Conservation (phyloP, 2,888 invertebrate species). For the Philhelius pedissequus region DNA sequence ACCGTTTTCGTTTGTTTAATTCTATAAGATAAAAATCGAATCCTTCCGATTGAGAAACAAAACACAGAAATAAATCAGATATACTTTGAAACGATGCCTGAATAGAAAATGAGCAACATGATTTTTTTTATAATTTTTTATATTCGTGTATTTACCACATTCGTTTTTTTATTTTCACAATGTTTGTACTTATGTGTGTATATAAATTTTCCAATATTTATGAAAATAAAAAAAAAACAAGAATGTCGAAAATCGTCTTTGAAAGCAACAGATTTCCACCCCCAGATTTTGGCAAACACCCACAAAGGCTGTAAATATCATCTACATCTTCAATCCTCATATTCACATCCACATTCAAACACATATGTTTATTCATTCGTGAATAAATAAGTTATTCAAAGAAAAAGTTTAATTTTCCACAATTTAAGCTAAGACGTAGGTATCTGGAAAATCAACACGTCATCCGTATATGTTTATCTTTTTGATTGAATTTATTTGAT, state of each 20-base stretch:
- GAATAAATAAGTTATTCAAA: not conserved
- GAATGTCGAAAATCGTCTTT: not conserved
- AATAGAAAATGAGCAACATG: slow-evolving; percentile 12
- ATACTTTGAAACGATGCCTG: not conserved
- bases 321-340: too few species aligned
- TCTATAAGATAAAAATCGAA: not conserved
- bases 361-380: not conserved
- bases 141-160: not conserved
- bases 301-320: not conserved
- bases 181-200: too few species aligned
- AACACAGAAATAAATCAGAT: not conserved
- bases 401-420: not conserved
- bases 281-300: not conserved
- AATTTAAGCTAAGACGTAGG: not conserved
- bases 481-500: not conserved
- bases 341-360: not conserved
- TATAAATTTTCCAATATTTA: slow-evolving; percentile 8
- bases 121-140: not conserved
- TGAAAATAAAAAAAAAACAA: not conserved
- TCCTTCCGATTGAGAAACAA: not conserved
- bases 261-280: slow-evolving; percentile 14
- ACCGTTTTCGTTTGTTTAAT: not conserved
- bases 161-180: not conserved
- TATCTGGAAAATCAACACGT: slow-evolving; percentile 6
- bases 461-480: not conserved